Evolutionary conservation across 1,140 invertebrate species (phyloP).

Genomic region (Venustaconcha ellipsiformis): DNA sequence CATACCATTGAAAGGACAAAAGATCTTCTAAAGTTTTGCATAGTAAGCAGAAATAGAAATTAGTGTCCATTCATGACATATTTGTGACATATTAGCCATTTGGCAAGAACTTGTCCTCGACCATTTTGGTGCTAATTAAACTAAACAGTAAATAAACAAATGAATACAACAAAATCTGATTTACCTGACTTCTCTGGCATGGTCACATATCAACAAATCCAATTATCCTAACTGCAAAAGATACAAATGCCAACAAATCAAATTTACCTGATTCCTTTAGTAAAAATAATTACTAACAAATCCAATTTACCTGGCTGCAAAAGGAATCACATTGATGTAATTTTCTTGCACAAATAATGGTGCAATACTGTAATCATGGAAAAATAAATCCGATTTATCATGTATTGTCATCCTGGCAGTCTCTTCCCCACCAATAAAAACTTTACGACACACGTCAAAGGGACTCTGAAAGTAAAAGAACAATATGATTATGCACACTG

Average conservation of each 20-base stretch:
- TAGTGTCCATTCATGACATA: too few relatives aligned
- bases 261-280: constrained; percentile 70
- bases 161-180: too few relatives aligned
- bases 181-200: too few relatives aligned
- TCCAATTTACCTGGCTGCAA: constrained; percentile 74
- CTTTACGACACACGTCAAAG: constrained; percentile 93
- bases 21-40: too few relatives aligned
- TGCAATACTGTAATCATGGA: constrained; percentile 95
- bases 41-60: too few relatives aligned
- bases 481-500: neutral
- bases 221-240: constrained; percentile 74
- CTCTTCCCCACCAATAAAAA: constrained; percentile 84
- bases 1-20: too few relatives aligned
- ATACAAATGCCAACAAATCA: constrained; percentile 3
- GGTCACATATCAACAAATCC: too few relatives aligned
- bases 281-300: too few relatives aligned
- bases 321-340: constrained; percentile 75
- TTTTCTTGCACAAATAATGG: constrained; percentile 99
- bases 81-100: too few relatives aligned
- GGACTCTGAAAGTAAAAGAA: constrained; percentile 74
- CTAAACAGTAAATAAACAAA: too few relatives aligned
- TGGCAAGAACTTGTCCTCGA: too few relatives aligned
- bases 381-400: constrained; percentile 93
- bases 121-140: too few relatives aligned
- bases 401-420: constrained; percentile 81